These are phyloP conservation scores for Thunnus maccoyii DNA, from an alignment of 2,113 vertebrate genomes.

Conservation along the genomic window DNA sequence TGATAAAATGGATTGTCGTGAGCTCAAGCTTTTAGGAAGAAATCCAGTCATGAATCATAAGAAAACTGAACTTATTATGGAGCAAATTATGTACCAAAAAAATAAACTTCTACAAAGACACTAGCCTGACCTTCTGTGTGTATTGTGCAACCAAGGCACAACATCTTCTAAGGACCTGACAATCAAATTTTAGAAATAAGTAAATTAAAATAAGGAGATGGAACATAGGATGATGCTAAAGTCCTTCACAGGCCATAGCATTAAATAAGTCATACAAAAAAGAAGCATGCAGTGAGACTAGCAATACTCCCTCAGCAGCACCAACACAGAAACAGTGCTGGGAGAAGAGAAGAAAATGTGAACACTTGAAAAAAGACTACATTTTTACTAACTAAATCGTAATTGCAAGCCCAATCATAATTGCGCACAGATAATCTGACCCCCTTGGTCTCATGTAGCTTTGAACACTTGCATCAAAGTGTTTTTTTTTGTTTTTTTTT, in stretches of 20 bases:
- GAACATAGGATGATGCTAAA: neutral
- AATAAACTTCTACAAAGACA: neutral
- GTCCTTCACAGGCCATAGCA: neutral
- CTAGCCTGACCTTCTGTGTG: neutral
- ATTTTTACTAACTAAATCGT: no score
- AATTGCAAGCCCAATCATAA: no score
- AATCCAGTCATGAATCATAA: slow-evolving; percentile 10
- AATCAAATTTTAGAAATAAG: neutral
- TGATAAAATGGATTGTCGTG: neutral
- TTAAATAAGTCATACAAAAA: no score
- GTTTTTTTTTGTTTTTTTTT: neutral
- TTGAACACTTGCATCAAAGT: neutral
- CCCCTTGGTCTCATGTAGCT: neutral
- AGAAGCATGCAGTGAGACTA: no score
- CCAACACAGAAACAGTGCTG: neutral
- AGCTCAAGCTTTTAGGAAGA: neutral
- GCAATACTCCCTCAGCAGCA: neutral
- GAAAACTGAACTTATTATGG: slow-evolving; percentile 1
- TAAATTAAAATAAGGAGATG: neutral
- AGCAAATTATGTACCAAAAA: neutral
- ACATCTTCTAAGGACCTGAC: neutral
- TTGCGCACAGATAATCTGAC: neutral
- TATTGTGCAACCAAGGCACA: neutral
- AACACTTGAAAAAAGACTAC: neutral
- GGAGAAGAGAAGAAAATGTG: neutral